Evolutionary conservation across 1,140 invertebrate species (phyloP).

Genomic region (Nilaparvata lugens): DNA sequence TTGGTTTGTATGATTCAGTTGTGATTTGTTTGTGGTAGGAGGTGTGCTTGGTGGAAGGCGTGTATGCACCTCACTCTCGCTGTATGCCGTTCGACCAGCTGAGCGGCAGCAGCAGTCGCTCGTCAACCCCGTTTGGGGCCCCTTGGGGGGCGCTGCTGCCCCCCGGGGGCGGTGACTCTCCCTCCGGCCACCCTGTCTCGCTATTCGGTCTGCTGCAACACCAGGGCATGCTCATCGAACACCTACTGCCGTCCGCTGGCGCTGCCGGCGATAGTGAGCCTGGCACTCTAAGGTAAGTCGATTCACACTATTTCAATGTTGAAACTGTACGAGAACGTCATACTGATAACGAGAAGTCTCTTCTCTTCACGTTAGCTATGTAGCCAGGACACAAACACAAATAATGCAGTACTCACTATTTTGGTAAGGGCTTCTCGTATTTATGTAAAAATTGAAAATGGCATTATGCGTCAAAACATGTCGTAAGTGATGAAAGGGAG

Average conservation of each 20-base stretch:
- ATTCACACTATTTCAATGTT: no score
- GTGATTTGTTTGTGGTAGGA: constrained; percentile 21
- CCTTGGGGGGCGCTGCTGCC: constrained; percentile 22
- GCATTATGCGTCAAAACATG: no score
- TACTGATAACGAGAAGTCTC: no score
- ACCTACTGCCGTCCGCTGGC: constrained; percentile 32
- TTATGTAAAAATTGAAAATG: no score
- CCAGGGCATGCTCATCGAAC: constrained; percentile 26
- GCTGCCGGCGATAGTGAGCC: constrained; percentile 26
- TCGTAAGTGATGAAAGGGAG: no score
- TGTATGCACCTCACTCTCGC: constrained; percentile 19
- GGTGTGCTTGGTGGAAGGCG: constrained; percentile 27
- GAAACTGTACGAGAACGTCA: no score
- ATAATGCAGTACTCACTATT: no score
- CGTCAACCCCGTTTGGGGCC: constrained; percentile 38
- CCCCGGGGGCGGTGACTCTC: constrained; percentile 35
- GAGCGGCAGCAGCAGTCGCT: constrained; percentile 33
- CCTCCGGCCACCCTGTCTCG: constrained; percentile 22
- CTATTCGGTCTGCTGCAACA: constrained; percentile 38
- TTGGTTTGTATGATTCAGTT: no score
- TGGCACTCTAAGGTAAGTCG: no score
- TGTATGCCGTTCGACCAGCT: constrained; percentile 18
- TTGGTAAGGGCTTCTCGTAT: no score
- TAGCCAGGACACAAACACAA: no score
- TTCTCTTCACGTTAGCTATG: no score